Conservation (phyloP, 2,797 vertebrate species). For the Poeciliopsis infans region DNA sequence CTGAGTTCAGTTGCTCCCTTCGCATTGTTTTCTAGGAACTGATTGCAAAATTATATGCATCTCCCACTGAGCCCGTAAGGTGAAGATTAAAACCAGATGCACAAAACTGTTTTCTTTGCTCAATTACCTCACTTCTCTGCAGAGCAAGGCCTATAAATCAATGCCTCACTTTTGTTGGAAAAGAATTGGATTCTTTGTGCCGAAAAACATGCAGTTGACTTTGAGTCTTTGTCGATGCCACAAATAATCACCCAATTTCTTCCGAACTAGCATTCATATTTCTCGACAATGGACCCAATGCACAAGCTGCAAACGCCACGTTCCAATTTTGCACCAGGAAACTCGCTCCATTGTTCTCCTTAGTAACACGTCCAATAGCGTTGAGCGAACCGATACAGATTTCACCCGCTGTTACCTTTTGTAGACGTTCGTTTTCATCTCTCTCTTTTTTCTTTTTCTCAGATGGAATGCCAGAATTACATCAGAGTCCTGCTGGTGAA, state of each 20-base stretch:
- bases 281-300: conserved; percentile 34
- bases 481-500: conserved; percentile 92
- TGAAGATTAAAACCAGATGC: conserved; percentile 26
- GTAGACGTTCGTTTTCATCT: background rate
- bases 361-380: conserved; percentile 6
- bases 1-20: conserved; percentile 31
- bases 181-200: conserved; percentile 32
- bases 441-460: conserved; percentile 19
- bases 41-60: conserved; percentile 47
- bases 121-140: conserved; percentile 38
- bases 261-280: conserved; percentile 20
- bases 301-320: conserved; percentile 9
- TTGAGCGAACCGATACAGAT: conserved; percentile 9
- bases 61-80: conserved; percentile 16
- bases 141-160: conserved; percentile 43
- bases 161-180: conserved; percentile 44
- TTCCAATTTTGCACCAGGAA: conserved; percentile 18
- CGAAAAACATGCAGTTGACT: conserved; percentile 25
- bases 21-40: conserved; percentile 35
- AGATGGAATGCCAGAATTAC: conserved; percentile 98
- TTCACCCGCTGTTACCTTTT: conserved; percentile 8
- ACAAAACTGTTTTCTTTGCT: conserved; percentile 48
- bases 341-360: conserved; percentile 31
- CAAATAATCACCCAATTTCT: conserved; percentile 29
- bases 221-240: conserved; percentile 27